Conservation (phyloP, 2,113 vertebrate genomes). For the Camelus bactrianus region DNA sequence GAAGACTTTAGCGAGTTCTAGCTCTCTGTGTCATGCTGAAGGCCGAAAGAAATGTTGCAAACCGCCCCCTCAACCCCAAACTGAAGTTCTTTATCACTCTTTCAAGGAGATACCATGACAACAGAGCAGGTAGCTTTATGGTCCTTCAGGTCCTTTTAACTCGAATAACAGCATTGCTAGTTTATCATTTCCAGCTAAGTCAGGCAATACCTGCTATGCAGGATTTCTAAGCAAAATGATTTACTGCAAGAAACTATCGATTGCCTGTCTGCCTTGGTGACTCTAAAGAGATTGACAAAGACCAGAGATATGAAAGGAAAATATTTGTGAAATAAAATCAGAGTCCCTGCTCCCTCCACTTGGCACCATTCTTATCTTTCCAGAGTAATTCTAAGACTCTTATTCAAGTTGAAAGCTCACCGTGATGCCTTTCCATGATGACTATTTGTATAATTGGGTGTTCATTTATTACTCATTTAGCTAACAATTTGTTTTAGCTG, state of each 20-base stretch:
- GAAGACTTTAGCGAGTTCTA: constrained; percentile 15
- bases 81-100: neutral
- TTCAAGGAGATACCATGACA: neutral
- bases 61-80: neutral
- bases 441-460: neutral
- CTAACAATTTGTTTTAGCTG: neutral
- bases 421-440: neutral
- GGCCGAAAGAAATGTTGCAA: neutral
- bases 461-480: neutral
- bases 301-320: constrained; percentile 71
- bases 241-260: constrained; percentile 71
- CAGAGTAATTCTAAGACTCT: constrained; percentile 44
- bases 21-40: neutral
- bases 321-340: constrained; percentile 66
- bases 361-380: constrained; percentile 60
- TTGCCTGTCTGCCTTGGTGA: constrained; percentile 62
- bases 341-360: constrained; percentile 25
- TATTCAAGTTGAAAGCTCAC: constrained; percentile 33
- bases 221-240: constrained; percentile 78
- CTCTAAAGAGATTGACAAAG: constrained; percentile 71
- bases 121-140: neutral
- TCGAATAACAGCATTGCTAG: constrained; percentile 79
- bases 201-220: constrained; percentile 78
- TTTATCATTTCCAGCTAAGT: constrained; percentile 72
- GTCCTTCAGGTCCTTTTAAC: constrained; percentile 60